These are phyloP conservation scores for Pedetes capensis DNA, from an alignment of 2,113 vertebrate species.

Conservation along the genomic window DNA sequence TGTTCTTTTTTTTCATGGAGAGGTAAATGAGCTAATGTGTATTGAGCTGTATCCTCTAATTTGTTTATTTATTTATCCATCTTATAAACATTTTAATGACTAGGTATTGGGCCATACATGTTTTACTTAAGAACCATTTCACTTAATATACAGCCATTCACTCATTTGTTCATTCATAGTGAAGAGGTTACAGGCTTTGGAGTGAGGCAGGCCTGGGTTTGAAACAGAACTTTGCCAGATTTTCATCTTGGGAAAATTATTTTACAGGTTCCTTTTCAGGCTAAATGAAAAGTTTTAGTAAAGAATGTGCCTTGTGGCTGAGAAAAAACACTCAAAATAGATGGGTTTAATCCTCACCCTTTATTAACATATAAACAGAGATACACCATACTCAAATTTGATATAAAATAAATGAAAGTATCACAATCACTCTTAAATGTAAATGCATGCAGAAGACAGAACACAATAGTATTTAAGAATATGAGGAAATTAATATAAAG, in stretches of 20 bases:
- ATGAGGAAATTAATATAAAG: slow-evolving; percentile 33
- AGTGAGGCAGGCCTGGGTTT: not conserved
- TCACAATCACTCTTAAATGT: not conserved
- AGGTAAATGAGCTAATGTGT: slow-evolving; percentile 27
- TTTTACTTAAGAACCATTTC: slow-evolving; percentile 8
- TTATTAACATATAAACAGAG: not conserved
- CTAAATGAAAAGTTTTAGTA: slow-evolving; percentile 11
- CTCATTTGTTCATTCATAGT: not conserved
- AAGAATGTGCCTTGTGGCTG: not conserved
- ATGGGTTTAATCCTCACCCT: not conserved
- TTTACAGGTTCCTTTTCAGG: slow-evolving; percentile 32
- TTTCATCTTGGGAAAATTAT: not conserved
- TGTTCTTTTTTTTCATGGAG: not conserved
- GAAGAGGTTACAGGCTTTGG: not conserved
- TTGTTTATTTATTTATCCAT: slow-evolving; percentile 11
- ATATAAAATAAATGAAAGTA: not conserved
- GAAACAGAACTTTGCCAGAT: not conserved
- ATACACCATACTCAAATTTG: not conserved
- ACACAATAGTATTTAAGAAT: not conserved
- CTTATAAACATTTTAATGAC: slow-evolving; percentile 16
- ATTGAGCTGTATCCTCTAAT: not conserved
- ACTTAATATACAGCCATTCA: not conserved
- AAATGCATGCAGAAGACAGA: not conserved
- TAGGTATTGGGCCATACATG: not conserved
- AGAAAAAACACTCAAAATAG: not conserved